These are phyloP conservation scores for Pangasius macronema DNA, from an alignment of 2,797 vertebrate genomes.

Conservation along the genomic window DNA sequence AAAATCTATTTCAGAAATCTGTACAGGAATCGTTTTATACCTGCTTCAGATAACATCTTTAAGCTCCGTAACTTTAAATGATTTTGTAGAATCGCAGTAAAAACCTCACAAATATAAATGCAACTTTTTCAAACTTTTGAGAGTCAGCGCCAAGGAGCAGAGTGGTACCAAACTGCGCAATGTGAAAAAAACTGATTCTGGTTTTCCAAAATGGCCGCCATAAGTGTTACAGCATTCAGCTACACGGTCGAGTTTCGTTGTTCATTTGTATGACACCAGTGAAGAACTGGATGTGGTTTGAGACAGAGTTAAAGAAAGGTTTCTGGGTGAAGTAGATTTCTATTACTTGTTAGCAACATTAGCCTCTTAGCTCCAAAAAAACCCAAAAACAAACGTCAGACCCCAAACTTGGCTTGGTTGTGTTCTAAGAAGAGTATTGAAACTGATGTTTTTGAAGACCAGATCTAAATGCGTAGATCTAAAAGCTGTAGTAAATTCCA, in stretches of 20 bases:
- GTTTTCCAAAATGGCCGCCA: neutral
- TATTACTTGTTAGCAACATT: too few species aligned
- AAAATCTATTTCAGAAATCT: neutral
- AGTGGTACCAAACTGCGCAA: neutral
- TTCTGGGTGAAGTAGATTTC: too few species aligned
- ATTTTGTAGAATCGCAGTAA: neutral
- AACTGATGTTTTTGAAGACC: too few species aligned
- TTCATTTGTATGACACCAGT: neutral
- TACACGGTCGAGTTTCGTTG: neutral
- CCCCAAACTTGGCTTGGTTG: too few species aligned
- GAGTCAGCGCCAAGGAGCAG: neutral
- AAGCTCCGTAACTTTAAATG: neutral
- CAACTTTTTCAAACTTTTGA: neutral
- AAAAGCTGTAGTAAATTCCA: neutral
- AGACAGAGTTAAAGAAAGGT: neutral
- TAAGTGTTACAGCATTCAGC: neutral
- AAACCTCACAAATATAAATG: neutral
- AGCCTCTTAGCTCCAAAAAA: too few species aligned
- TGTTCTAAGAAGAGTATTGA: too few species aligned
- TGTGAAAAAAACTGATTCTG: neutral
- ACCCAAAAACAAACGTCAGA: too few species aligned
- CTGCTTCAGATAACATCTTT: neutral
- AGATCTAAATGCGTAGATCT: too few species aligned
- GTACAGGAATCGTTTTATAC: neutral
- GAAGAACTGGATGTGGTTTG: neutral